Conservation (phyloP, 2,888 invertebrate species). For the Rhynchonema sp. region DNA sequence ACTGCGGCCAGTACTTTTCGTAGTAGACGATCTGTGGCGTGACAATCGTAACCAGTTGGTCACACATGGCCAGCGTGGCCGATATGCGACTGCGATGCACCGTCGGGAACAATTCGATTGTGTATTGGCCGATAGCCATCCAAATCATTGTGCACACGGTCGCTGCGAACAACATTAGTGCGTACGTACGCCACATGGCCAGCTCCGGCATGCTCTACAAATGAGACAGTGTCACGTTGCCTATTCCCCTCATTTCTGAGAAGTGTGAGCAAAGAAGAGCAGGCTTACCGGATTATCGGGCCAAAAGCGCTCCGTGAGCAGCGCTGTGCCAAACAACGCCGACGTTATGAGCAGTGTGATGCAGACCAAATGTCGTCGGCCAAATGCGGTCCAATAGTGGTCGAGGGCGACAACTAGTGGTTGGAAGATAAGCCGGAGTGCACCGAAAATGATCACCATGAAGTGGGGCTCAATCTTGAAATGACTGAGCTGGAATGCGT, state of each 20-base stretch:
- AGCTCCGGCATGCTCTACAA: no score
- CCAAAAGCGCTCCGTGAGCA: neutral
- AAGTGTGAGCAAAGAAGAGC: no score
- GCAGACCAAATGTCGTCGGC: neutral
- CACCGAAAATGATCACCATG: neutral
- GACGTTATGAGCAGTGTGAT: neutral
- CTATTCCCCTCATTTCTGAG: no score
- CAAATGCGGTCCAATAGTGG: neutral
- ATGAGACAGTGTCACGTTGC: no score
- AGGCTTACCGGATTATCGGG: no score
- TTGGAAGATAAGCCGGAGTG: neutral
- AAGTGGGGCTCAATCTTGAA: neutral
- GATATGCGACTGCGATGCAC: conserved; percentile 1
- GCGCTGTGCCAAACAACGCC: neutral
- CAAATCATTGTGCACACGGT: neutral
- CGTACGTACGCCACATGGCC: neutral
- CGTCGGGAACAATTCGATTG: conserved; percentile 5
- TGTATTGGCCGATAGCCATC: conserved; percentile 3
- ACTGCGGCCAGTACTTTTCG: neutral
- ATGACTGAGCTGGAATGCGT: neutral
- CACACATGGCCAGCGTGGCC: neutral
- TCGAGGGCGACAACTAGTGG: neutral
- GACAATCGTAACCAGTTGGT: neutral
- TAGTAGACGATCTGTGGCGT: conserved; percentile 2
- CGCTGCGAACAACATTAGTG: neutral